phyloP scores from a whole-genome alignment of 2,888 invertebrate species.

The Eurois occulta region DNA sequence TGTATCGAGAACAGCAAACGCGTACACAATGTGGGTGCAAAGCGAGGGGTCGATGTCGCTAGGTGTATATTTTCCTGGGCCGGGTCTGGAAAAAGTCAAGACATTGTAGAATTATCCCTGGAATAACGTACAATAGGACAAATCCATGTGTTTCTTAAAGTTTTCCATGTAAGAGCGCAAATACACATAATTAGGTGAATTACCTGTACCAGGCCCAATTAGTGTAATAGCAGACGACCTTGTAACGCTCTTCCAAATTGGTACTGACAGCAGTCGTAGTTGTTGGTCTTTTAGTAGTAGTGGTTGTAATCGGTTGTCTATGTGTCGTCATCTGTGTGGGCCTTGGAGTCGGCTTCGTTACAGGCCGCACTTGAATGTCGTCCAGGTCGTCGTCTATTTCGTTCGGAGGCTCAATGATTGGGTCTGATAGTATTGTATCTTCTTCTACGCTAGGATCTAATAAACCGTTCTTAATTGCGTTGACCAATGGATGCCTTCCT shows the following conservation, averaged over 20 bases:
- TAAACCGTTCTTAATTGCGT: constrained; percentile 93
- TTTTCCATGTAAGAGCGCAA: neutral
- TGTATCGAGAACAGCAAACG: constrained; percentile 96
- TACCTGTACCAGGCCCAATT: constrained; percentile 98
- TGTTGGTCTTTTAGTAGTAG: constrained; percentile 68
- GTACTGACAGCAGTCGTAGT: constrained; percentile 69
- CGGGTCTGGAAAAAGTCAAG: constrained; percentile 90
- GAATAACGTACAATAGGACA: neutral
- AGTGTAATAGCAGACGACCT: constrained; percentile 97
- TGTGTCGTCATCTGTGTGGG: constrained; percentile 67
- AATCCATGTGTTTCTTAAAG: neutral
- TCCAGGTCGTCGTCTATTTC: constrained; percentile 83
- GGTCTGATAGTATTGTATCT: constrained; percentile 70
- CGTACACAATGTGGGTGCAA: constrained; percentile 98
- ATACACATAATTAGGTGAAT: neutral
- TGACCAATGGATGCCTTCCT: constrained; percentile 95
- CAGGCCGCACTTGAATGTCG: constrained; percentile 85
- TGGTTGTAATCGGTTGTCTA: constrained; percentile 65
- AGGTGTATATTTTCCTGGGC: constrained; percentile 95
- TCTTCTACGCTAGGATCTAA: constrained; percentile 84
- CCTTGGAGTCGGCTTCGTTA: constrained; percentile 59
- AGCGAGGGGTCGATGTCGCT: constrained; percentile 95
- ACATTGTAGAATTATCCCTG: neutral
- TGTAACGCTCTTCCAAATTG: constrained; percentile 88
- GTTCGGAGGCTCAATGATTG: constrained; percentile 76